Conservation (phyloP, 2,113 vertebrate species). For the Ramphastos sulfuratus region DNA sequence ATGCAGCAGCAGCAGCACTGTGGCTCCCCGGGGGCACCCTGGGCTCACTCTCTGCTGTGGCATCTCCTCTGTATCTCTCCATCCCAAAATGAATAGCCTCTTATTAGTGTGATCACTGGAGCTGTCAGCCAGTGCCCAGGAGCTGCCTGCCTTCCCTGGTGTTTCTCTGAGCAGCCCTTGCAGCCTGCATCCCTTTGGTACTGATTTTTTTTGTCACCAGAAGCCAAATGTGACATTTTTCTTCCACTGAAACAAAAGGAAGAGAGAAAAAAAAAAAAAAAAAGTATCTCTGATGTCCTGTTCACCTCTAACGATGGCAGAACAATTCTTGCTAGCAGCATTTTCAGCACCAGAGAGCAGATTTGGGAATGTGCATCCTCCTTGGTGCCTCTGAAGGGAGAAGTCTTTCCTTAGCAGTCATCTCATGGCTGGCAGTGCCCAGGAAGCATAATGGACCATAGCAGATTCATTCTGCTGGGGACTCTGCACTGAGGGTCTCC, state of each 20-base stretch:
- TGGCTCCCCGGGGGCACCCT: neutral
- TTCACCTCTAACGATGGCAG: neutral
- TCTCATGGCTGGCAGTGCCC: slow-evolving; percentile 13
- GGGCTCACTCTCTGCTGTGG: neutral
- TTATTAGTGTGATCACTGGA: neutral
- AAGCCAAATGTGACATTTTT: neutral
- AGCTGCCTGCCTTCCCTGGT: neutral
- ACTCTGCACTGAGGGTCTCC: slow-evolving; percentile 11
- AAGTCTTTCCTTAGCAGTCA: neutral
- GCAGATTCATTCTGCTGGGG: slow-evolving; percentile 43
- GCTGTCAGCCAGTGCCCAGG: neutral
- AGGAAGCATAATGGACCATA: slow-evolving; percentile 54
- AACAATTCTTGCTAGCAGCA: neutral
- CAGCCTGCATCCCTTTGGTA: neutral
- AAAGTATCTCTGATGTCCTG: neutral
- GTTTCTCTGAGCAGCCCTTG: neutral
- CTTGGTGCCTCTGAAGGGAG: neutral
- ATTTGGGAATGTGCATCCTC: neutral
- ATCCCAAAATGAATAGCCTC: neutral
- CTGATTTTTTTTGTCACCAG: neutral
- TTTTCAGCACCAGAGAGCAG: slow-evolving; percentile 1
- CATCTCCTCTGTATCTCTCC: neutral
- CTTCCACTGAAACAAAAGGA: neutral
- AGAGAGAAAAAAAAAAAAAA: no score
- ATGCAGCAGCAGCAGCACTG: neutral